Percentiles rank a stretch among this genome's conserved stretches.
phyloP scores from a whole-genome alignment of 2,888 invertebrate genomes.

The Cloeon dipterum region DNA sequence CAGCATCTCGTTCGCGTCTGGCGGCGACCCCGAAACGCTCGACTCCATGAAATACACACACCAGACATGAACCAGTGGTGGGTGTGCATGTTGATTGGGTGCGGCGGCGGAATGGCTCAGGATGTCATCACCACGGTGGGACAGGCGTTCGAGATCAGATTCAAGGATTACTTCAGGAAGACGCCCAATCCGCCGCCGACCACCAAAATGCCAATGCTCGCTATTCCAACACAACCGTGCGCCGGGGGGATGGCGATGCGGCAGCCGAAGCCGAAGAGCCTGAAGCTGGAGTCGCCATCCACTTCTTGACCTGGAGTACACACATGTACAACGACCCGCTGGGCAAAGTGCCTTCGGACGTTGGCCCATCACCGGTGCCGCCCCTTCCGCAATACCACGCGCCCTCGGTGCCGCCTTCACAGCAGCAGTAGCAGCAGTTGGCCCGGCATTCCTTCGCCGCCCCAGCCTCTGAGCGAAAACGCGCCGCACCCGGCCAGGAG shows the following conservation, averaged over 20 bases:
- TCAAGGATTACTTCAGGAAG: conserved; percentile 59
- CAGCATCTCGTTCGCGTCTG: conserved; percentile 91
- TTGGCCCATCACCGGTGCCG: conserved; percentile 35
- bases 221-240: no score
- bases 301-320: conserved; percentile 62
- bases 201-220: no score
- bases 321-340: conserved; percentile 96
- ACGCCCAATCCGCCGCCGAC: conserved; percentile 23
- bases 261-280: no score
- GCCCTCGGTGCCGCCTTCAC: conserved; percentile 1
- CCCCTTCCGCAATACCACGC: conserved; percentile 25
- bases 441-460: background rate
- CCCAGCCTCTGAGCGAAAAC: conserved; percentile 2
- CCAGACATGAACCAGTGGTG: conserved; percentile 74
- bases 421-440: background rate
- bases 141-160: conserved; percentile 87
- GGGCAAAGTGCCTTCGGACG: conserved; percentile 75
- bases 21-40: conserved; percentile 81
- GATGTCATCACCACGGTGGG: conserved; percentile 94
- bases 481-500: background rate
- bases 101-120: conserved; percentile 78
- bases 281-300: background rate
- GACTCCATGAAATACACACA: conserved; percentile 97
- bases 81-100: conserved; percentile 91
- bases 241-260: no score